Evolutionary conservation across 2,113 vertebrate species (phyloP), one percentile per base, ranked within the genome.

Genomic region (Eurystomus gularis): DNA sequence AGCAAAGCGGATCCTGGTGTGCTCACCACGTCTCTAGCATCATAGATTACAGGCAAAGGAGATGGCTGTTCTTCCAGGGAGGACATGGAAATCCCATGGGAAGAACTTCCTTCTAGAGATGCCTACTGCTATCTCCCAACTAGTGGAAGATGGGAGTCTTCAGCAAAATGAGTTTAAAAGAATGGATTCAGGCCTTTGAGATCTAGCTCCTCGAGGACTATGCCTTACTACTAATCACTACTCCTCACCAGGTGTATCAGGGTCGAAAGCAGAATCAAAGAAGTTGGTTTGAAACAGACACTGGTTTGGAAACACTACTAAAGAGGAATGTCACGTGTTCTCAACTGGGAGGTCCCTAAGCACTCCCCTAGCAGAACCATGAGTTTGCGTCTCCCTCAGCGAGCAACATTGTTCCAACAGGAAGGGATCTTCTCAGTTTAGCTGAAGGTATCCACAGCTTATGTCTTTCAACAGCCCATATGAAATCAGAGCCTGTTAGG

Each of bases 171-270:
- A 80, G 44, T 6, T 40, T 31, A 78, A 79, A 71, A 62, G 25
- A 81, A 64, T 0, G 0, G 17, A 78, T 65, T 17, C 35, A 94
- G 29, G 39, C 21, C 46, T 54, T 28, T 15, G 19, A 3, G 0
- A 73, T 44, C 33, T 33, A 33, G 15, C 13, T 86, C 44, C 24
- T 19, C 15, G 26, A 13, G 29, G 42, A 71, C 55, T 68, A 33
- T 7, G 13, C 40, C 39, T 55, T 1, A 3, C 26, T 17, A 35
- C 11, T 46, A 37, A 11, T 39, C 8, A 61, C 24, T 9, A 46
- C n/a, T 17, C 19, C 33, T 71, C 29, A 76, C 2, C 31, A 52
- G 11, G 23, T 25, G 6, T 13, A 52, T 5, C n/a, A 76, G 52
- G 17, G 28, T 20, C 60, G 20, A 55, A 88, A 91, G 37, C 68